Evolutionary conservation across 2,797 vertebrate species (phyloP).

Genomic region (Anas acuta): DNA sequence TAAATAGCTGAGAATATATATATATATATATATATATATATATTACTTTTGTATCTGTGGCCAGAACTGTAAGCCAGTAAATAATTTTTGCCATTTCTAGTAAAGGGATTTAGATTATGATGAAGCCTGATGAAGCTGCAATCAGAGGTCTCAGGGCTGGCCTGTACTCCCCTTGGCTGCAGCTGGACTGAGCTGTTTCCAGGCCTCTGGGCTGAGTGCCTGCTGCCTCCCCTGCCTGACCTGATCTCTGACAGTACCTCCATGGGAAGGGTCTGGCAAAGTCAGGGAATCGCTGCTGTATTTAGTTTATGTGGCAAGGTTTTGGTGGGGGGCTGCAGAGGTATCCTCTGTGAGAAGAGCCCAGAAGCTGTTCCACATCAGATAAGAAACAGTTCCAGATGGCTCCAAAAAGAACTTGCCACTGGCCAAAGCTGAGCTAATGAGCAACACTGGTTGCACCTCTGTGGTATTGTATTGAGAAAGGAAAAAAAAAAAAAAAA

Average conservation of each 20-base stretch:
- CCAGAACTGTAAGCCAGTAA: background rate
- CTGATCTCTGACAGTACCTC: background rate
- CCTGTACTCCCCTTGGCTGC: fast-evolving
- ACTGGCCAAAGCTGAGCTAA: too few species aligned
- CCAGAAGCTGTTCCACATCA: too few species aligned
- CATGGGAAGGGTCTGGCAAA: background rate
- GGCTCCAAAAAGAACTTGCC: too few species aligned
- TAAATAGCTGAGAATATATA: background rate
- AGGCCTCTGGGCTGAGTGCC: fast-evolving
- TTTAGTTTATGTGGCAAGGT: too few species aligned
- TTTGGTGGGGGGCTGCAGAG: too few species aligned
- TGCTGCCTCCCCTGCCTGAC: background rate
- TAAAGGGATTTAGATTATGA: background rate
- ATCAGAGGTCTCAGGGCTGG: background rate
- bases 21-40: background rate
- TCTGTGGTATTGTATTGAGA: too few species aligned
- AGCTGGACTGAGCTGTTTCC: background rate
- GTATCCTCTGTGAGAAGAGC: too few species aligned
- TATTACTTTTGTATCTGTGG: background rate
- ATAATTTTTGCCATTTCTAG: background rate
- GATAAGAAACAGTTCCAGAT: too few species aligned
- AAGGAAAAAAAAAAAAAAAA: too few species aligned
- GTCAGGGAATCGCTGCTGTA: fast-evolving
- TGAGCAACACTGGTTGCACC: too few species aligned
- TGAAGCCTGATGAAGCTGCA: background rate